These are phyloP conservation scores for Lasioglossum villosulum DNA, from an alignment of 2,888 invertebrate genomes.

Conservation along the genomic window DNA sequence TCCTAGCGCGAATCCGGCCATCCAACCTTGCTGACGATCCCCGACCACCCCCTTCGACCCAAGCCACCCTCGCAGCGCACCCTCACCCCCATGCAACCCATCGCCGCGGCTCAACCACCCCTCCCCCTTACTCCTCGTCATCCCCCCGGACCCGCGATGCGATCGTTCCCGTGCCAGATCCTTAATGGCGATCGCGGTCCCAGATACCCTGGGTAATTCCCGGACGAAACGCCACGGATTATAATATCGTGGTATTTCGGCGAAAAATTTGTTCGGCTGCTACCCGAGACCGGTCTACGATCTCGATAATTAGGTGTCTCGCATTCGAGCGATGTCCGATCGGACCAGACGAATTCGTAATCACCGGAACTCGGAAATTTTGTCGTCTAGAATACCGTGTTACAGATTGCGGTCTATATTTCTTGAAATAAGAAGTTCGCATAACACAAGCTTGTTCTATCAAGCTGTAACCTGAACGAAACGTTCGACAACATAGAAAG, in stretches of 20 bases:
- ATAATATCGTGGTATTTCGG: constrained; percentile 18
- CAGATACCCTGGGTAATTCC: constrained; percentile 41
- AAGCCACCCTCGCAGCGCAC: background rate
- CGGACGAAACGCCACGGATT: constrained; percentile 17
- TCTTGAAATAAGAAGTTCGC: background rate
- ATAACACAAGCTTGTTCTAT: background rate
- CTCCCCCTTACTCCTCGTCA: background rate
- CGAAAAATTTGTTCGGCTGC: background rate
- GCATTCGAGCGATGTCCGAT: background rate
- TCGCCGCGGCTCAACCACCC: background rate
- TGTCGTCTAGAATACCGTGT: background rate
- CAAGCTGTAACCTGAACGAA: background rate
- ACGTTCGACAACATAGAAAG: no score
- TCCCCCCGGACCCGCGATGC: constrained; percentile 30
- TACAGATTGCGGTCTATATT: background rate
- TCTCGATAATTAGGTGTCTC: constrained; percentile 10
- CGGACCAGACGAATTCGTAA: background rate
- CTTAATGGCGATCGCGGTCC: constrained; percentile 56
- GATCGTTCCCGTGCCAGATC: constrained; percentile 48
- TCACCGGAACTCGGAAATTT: background rate
- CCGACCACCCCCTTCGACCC: background rate
- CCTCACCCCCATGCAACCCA: background rate
- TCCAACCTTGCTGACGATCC: constrained; percentile 37
- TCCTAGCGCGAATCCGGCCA: constrained; percentile 28
- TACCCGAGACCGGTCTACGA: background rate